phyloP scores from a whole-genome alignment of 2,113 vertebrate species.

The Glaucidium brasilianum region DNA sequence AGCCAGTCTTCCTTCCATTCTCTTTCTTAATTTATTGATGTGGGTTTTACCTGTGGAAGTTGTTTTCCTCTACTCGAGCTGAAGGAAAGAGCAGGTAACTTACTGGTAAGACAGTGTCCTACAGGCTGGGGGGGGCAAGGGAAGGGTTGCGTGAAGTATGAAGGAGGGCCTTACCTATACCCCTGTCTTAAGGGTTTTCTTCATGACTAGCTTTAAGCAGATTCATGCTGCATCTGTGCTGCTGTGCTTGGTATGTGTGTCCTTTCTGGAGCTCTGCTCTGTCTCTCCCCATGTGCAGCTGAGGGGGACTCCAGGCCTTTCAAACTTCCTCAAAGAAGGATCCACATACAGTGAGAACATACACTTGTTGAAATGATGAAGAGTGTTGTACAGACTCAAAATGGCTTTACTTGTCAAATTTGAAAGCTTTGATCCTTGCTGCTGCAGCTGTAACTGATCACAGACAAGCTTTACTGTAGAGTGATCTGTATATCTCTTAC shows the following conservation, averaged over 20 bases:
- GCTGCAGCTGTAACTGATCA: not conserved
- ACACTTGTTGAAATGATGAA: not conserved
- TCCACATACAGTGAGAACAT: accelerated
- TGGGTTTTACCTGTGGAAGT: not conserved
- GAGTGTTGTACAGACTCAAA: not conserved
- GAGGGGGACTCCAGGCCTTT: not conserved
- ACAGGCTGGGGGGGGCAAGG: not conserved
- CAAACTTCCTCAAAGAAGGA: not conserved
- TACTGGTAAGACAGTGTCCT: not conserved
- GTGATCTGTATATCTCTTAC: not conserved
- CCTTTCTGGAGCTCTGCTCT: not conserved
- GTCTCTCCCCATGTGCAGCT: not conserved
- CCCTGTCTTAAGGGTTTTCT: not conserved
- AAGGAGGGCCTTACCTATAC: not conserved
- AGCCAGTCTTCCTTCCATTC: not conserved
- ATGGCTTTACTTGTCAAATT: not conserved
- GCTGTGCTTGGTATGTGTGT: accelerated
- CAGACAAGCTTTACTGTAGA: not conserved
- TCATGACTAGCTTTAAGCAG: not conserved
- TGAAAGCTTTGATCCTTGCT: not conserved
- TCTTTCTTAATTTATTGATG: not conserved
- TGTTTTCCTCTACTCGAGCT: not conserved
- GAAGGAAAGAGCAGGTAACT: not conserved
- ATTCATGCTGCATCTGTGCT: not conserved
- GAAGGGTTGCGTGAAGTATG: not conserved